Evolutionary conservation across 2,797 vertebrate species (phyloP), one percentile per base, ranked within the genome.

Genomic region (Remorina albescens): DNA sequence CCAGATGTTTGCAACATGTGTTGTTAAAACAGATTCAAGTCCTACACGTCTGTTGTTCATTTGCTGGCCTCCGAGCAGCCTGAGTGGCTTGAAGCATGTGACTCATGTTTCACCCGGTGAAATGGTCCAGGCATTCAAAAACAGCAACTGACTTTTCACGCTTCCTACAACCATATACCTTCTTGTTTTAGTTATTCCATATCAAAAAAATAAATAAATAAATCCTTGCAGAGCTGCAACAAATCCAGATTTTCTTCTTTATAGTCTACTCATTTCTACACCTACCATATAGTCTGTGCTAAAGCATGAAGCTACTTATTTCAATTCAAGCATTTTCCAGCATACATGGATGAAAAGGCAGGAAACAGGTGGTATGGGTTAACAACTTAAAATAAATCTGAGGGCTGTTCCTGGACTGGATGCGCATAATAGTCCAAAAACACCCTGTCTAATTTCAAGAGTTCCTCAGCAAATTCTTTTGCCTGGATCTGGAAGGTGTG

Each of bases 211-310:
- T 42, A 47, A 21, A 46, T 56, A 71, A 18, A n/a, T 3, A 69
- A 62, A 75, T 19, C 11, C 21, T 23, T 70, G 46, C 59, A 66
- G 36, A 67, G 42, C 57, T 51, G 69, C 60, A 44, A 70, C 37
- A 64, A 67, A 76, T 74, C 36, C 41, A 21, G 23, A 70, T 70
- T 54, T 60, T 56, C 41, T 42, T 44, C 57, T 28, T 39, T 5
- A 13, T 71, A 47, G 13, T 18, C 30, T 25, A 49, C n/a, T 10
- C 11, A 36, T 23, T 36, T 18, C 36, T 56, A 2, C 44, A 51
- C 21, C 21, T 57, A 25, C 56, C 37, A 30, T 23, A 64, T 10
- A 26, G 37, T 32, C 19, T 25, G 8, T 19, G 37, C 28, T n/a
- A 50, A 55, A 53, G 46, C 42, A 54, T 55, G 12, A 57, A 42